Conservation (phyloP, 2,113 vertebrate genomes). For the Gnathonemus echidnorhynchus region DNA sequence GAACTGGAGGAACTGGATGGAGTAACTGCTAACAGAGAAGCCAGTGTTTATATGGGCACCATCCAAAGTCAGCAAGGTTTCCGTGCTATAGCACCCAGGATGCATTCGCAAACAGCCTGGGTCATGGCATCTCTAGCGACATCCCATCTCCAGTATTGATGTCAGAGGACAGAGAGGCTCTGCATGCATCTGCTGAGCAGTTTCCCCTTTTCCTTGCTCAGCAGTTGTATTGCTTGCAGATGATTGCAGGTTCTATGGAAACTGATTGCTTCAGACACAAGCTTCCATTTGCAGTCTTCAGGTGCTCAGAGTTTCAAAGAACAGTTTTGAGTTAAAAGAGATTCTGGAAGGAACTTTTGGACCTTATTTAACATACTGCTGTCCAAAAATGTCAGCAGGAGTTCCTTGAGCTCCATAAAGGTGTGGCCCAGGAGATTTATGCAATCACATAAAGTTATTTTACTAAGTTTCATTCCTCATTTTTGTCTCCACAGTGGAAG, state of each 20-base stretch:
- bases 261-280: slow-evolving; percentile 51
- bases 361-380: not conserved
- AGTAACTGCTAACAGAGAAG: not conserved
- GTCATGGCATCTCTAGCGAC: slow-evolving; percentile 53
- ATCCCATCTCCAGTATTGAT: slow-evolving; percentile 58
- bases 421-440: not conserved
- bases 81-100: slow-evolving; percentile 32
- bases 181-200: slow-evolving; percentile 65
- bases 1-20: not conserved
- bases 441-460: not conserved
- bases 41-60: not conserved
- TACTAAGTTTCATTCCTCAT: not conserved
- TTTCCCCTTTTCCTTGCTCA: slow-evolving; percentile 53
- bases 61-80: not conserved
- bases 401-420: not conserved
- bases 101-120: slow-evolving; percentile 52
- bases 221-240: slow-evolving; percentile 63
- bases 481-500: not conserved
- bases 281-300: slow-evolving; percentile 46
- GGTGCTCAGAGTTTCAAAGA: slow-evolving; percentile 43
- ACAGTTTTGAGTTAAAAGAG: slow-evolving; percentile 38
- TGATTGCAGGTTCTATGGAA: slow-evolving; percentile 63
- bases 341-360: slow-evolving; percentile 9
- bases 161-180: slow-evolving; percentile 48
- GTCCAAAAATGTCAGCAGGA: not conserved